These are phyloP conservation scores for Strigamia maritima DNA, from an alignment of 2,888 invertebrate genomes.

Conservation along the genomic window DNA sequence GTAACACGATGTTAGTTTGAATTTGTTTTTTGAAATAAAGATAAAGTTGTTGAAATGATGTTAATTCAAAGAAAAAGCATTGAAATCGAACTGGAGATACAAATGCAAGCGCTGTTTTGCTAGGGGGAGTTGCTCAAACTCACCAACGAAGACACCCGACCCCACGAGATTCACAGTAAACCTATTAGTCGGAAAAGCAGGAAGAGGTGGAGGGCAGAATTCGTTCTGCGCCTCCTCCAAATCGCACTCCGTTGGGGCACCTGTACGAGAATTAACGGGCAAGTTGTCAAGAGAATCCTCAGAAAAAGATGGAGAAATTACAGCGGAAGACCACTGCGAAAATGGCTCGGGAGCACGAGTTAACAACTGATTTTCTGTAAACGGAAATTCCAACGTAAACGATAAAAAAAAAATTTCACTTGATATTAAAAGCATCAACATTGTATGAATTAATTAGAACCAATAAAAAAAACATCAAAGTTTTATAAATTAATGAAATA, in stretches of 20 bases:
- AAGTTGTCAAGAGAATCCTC: constrained; percentile 26
- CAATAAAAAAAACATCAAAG: no score
- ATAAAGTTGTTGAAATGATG: not conserved
- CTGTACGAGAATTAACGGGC: constrained; percentile 1
- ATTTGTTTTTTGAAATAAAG: not conserved
- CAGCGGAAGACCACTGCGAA: constrained; percentile 12
- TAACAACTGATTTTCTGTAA: constrained; percentile 13
- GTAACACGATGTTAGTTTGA: not conserved
- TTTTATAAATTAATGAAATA: not conserved
- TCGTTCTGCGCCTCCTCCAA: not conserved
- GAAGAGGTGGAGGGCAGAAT: not conserved
- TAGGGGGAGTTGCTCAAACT: constrained; percentile 31
- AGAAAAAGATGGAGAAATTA: constrained; percentile 8
- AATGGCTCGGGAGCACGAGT: not conserved
- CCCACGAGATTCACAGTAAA: constrained; percentile 40
- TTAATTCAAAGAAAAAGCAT: not conserved
- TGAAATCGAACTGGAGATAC: not conserved
- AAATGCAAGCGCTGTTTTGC: not conserved
- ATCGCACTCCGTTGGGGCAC: not conserved
- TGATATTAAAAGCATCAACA: not conserved
- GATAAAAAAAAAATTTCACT: not conserved
- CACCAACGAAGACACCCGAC: constrained; percentile 42
- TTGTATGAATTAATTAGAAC: no score
- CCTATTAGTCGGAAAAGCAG: constrained; percentile 26
- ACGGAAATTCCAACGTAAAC: constrained; percentile 8